Percentiles rank a stretch among this genome's conserved stretches.
These are phyloP conservation scores for Pogona vitticeps DNA, from an alignment of 2,113 vertebrate genomes.

Conservation along the genomic window DNA sequence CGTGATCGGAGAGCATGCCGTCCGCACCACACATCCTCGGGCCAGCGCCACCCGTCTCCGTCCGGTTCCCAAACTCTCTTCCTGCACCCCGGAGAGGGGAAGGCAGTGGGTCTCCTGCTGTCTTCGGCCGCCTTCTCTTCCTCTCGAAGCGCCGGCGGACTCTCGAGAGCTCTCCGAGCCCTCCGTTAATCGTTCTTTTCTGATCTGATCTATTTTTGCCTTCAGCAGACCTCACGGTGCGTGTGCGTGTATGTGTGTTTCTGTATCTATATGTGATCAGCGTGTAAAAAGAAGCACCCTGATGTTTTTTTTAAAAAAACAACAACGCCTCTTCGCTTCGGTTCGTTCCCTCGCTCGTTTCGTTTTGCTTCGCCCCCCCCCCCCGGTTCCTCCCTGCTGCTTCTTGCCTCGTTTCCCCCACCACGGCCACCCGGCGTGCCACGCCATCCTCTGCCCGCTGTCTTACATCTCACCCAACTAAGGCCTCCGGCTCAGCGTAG, in stretches of 20 bases:
- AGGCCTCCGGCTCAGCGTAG: not conserved
- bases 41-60: not conserved
- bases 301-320: slow-evolving; percentile 39
- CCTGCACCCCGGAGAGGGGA: slow-evolving; percentile 40
- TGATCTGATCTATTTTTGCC: slow-evolving; percentile 74
- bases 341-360: slow-evolving; percentile 40
- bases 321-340: slow-evolving; percentile 53
- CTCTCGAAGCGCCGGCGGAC: slow-evolving; percentile 41
- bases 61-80: not conserved
- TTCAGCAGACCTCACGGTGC: slow-evolving; percentile 74
- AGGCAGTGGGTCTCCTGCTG: not conserved
- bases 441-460: not conserved
- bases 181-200: slow-evolving; percentile 62
- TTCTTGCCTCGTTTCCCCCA: not conserved
- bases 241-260: slow-evolving; percentile 60
- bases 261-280: slow-evolving; percentile 22
- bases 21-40: not conserved
- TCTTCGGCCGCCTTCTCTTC: slow-evolving; percentile 52
- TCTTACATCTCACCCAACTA: too few species aligned
- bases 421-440: not conserved
- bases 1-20: not conserved
- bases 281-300: slow-evolving; percentile 45
- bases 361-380: slow-evolving; percentile 42
- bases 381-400: not conserved
- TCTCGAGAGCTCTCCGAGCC: slow-evolving; percentile 45